phyloP scores from a whole-genome alignment of 2,888 invertebrate species.

The Scaptomyza polygonia region DNA sequence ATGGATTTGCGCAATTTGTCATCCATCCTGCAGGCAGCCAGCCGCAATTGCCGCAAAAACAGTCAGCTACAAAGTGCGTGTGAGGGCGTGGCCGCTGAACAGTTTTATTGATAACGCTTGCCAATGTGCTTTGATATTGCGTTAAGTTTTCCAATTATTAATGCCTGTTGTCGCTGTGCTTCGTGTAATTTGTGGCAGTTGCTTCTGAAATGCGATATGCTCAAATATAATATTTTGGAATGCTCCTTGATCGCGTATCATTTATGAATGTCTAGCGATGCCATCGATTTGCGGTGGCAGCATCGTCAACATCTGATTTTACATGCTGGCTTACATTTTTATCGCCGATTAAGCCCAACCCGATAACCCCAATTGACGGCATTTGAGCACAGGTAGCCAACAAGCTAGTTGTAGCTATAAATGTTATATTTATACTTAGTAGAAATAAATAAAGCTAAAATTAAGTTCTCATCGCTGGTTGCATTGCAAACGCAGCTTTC shows the following conservation, averaged over 20 bases:
- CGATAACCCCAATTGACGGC: slow-evolving; percentile 54
- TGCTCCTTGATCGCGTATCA: slow-evolving; percentile 30
- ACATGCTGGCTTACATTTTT: slow-evolving; percentile 70
- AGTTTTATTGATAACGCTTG: slow-evolving; percentile 77
- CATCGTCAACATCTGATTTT: slow-evolving; percentile 62
- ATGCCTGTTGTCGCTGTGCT: slow-evolving; percentile 65
- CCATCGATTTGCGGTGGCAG: slow-evolving; percentile 47
- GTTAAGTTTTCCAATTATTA: slow-evolving; percentile 73
- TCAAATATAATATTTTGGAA: slow-evolving; percentile 24
- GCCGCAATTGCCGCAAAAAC: slow-evolving; percentile 20
- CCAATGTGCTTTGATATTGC: slow-evolving; percentile 62
- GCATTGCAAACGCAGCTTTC: slow-evolving; percentile 55
- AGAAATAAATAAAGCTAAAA: neutral
- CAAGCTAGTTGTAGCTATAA: neutral
- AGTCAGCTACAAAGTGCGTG: slow-evolving; percentile 53
- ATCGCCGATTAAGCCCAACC: slow-evolving; percentile 53
- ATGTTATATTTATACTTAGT: neutral
- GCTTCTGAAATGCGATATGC: slow-evolving; percentile 65
- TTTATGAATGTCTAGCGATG: slow-evolving; percentile 66
- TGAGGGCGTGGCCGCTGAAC: slow-evolving; percentile 68
- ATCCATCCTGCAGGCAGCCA: slow-evolving; percentile 68
- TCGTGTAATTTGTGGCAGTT: slow-evolving; percentile 76
- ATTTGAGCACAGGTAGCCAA: slow-evolving; percentile 34
- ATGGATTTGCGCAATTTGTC: slow-evolving; percentile 82
- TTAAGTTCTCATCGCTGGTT: slow-evolving; percentile 34